Percentiles rank a stretch among this genome's conserved stretches.
Conservation (phyloP, 2,888 invertebrate species). For the Drepanosiphum platanoidis region DNA sequence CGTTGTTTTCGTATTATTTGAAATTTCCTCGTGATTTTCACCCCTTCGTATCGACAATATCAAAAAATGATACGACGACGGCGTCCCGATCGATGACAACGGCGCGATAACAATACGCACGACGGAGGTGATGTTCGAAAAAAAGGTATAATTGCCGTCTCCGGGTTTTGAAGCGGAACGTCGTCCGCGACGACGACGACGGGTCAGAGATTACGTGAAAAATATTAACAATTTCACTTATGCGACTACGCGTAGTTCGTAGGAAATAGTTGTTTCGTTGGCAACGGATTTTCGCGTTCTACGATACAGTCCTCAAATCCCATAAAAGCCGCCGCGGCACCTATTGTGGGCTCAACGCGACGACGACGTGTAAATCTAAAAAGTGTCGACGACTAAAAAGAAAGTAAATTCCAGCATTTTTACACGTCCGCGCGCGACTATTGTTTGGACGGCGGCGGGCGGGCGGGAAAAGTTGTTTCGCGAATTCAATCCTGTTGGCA, state of each 20-base stretch:
- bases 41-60: no score
- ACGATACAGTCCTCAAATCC: neutral
- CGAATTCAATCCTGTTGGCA: constrained; percentile 16
- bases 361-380: constrained; percentile 20
- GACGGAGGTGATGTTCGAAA: no score
- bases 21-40: no score
- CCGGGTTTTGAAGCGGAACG: no score
- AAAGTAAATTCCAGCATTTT: constrained; percentile 22
- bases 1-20: no score
- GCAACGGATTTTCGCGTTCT: neutral
- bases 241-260: neutral
- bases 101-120: no score
- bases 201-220: neutral
- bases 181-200: no score
- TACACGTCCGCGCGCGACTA: neutral
- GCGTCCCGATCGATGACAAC: no score
- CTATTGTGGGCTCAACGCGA: neutral
- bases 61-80: no score
- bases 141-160: no score
- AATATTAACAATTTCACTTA: neutral
- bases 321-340: neutral
- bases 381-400: constrained; percentile 22
- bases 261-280: neutral
- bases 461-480: neutral
- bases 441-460: neutral